Base-by-base conservation (phyloP, 2,113 vertebrate genomes). In the Rhabdornis inornatus region DNA sequence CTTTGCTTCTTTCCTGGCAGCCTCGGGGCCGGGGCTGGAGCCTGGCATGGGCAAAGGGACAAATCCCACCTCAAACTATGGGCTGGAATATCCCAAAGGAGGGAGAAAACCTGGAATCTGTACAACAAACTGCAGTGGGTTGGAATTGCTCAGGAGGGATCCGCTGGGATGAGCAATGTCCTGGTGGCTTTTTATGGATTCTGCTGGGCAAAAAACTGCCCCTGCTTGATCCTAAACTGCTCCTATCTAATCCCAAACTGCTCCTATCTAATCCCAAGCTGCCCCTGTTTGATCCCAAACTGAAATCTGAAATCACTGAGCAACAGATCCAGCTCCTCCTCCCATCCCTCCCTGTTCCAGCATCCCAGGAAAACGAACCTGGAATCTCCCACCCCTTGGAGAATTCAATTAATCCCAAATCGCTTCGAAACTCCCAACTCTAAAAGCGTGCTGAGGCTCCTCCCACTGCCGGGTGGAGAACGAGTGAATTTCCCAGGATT, bases 1-100 rank as follows among this genome's bases (percentile, higher is more conserved):
- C 10, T 96, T 86, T 33, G 74, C 81, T 81, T 97, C 82, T 80
- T 97, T 99, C 93, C 97, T 98, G 47, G 82, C 44, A 19, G 60
- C 87, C 37, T 94, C 94, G 2, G 61, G n/a, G 27, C 77, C 98
- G 4, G 59, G 14, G 37, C 40, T 45, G 72, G 33, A 74, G 74
- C 86, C 97, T 98, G 45, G 16, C 55, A 82, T 30, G 52, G 63
- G 31, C 49, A 96, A 33, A 20, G 40, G 13, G 28, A 37, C 4
- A 44, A 28, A 20, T 40, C 19, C 17, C 8, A 10, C 33, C 71
- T 25, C 31, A 63, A 57, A 49, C 28, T 18, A 30, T 18, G 1
- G 15, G 30, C n/a, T 50, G 28, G 56, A 31, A 42, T 39, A 44
- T 20, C 88, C 53, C 55, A 65, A 2, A 1, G 4, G 42, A n/a